A percentile compares a stretch with the other conserved stretches of the same genome.
phyloP scores from a whole-genome alignment of 2,113 vertebrate genomes.

The Hucho hucho region DNA sequence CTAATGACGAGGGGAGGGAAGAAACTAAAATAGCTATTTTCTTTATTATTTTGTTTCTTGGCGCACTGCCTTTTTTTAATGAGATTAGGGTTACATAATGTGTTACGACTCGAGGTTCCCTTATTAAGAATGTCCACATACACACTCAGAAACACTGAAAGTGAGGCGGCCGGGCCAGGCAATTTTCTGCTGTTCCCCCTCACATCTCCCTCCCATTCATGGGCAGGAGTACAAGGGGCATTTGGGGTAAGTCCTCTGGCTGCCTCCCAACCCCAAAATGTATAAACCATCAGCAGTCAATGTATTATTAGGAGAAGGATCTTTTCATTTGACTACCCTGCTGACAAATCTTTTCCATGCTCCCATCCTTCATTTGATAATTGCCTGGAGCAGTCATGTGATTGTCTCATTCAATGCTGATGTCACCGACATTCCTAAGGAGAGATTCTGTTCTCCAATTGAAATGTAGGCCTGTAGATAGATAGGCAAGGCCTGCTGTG shows the following conservation, averaged over 20 bases:
- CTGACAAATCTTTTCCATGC: background rate
- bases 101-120: background rate
- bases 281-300: too few species aligned
- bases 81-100: constrained; percentile 6
- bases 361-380: background rate
- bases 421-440: background rate
- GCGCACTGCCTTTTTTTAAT: background rate
- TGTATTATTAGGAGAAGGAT: too few species aligned
- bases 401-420: background rate
- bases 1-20: background rate
- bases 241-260: too few species aligned
- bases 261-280: too few species aligned
- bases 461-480: background rate
- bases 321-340: too few species aligned
- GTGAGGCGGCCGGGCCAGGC: too few species aligned
- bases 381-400: background rate
- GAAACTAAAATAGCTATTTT: too few species aligned
- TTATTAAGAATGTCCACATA: too few species aligned
- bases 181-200: background rate
- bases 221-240: too few species aligned
- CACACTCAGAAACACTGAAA: background rate
- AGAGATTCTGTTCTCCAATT: background rate
- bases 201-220: background rate
- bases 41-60: background rate
- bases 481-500: background rate